These are phyloP conservation scores for Andricus grossulariae DNA, from an alignment of 1,140 invertebrate species.

Conservation along the genomic window DNA sequence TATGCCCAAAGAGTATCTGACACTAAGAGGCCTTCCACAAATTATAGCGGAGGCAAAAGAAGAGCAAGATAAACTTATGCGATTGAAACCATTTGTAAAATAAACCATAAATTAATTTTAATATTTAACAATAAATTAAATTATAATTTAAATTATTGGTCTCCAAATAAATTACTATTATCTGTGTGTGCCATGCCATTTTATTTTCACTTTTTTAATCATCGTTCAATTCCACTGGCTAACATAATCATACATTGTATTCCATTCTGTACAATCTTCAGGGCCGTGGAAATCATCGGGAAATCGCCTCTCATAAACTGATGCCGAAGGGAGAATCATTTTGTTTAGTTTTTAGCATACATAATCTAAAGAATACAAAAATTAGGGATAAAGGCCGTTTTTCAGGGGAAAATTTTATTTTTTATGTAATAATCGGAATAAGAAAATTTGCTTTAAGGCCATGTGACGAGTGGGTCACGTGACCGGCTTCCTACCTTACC, in stretches of 20 bases:
- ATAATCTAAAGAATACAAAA: too few species aligned
- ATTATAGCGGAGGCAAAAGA: slow-evolving; percentile 17
- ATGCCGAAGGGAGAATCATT: too few species aligned
- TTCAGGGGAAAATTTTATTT: too few species aligned
- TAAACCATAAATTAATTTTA: not conserved
- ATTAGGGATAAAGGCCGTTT: too few species aligned
- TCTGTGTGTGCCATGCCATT: not conserved
- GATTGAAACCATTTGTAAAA: slow-evolving; percentile 4
- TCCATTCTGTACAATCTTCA: slow-evolving; percentile 5
- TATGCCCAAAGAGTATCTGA: not conserved
- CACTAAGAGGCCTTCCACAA: not conserved
- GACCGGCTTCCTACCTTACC: too few species aligned
- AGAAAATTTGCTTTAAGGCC: too few species aligned
- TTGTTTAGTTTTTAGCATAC: too few species aligned
- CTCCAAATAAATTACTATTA: not conserved
- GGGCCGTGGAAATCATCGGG: too few species aligned
- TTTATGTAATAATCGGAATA: too few species aligned
- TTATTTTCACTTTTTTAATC: not conserved
- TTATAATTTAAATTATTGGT: not conserved
- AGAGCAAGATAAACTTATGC: not conserved
- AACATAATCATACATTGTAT: not conserved
- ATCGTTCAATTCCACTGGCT: not conserved
- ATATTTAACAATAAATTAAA: not conserved
- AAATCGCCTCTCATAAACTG: too few species aligned
- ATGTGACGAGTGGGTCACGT: too few species aligned